Conservation (phyloP, 1,140 invertebrate genomes). For the Xylocopa sonorina region DNA sequence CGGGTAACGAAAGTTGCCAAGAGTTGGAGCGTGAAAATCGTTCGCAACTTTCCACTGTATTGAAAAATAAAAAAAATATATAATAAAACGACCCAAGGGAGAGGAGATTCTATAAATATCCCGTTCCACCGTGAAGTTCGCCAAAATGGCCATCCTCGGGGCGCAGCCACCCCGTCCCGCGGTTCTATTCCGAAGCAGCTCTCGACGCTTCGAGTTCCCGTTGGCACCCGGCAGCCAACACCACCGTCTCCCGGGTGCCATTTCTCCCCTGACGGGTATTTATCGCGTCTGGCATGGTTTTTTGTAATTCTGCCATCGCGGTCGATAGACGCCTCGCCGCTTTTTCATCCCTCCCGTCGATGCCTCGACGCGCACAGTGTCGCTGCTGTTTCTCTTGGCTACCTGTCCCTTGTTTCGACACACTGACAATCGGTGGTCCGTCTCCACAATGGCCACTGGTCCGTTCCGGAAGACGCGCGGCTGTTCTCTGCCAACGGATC, state of each 20-base stretch:
- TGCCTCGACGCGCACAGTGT: neutral
- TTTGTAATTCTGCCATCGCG: slow-evolving; percentile 4
- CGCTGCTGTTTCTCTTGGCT: slow-evolving; percentile 23
- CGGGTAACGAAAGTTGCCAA: neutral
- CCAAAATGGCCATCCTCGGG: neutral
- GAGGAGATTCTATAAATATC: slow-evolving; percentile 2
- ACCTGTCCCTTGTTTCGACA: slow-evolving; percentile 10
- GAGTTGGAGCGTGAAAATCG: neutral
- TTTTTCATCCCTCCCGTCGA: neutral
- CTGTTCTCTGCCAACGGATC: no score
- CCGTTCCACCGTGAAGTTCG: neutral
- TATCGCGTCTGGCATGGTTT: slow-evolving; percentile 12
- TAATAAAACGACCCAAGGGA: neutral
- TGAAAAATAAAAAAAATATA: neutral
- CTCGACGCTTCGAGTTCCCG: neutral
- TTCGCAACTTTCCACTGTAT: neutral
- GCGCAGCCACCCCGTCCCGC: neutral
- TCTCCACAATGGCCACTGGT: neutral
- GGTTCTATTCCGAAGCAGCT: neutral
- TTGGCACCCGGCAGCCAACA: neutral
- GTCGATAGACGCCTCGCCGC: neutral
- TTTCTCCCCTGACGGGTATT: neutral
- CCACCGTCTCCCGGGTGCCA: neutral
- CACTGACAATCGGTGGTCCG: neutral
- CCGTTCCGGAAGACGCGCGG: neutral